Evolutionary conservation across 2,113 vertebrate species (phyloP).

Genomic region (Nanorana parkeri): DNA sequence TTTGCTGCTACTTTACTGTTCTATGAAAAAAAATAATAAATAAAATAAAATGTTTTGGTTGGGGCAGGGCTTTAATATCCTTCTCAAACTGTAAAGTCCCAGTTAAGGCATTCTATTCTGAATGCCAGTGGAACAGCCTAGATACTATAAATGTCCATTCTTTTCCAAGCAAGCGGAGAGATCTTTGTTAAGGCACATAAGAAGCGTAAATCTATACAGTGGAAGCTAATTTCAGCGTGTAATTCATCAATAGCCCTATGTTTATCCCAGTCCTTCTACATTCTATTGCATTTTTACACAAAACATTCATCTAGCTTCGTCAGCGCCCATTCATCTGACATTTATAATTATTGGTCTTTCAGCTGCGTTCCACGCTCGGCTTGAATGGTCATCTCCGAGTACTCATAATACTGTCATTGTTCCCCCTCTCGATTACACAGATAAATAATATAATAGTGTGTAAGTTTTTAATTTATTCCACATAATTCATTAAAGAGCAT

Average conservation of each 20-base stretch:
- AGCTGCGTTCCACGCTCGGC: neutral
- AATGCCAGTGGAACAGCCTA: too few relatives aligned
- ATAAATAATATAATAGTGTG: slow-evolving; percentile 27
- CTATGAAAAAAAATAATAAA: too few relatives aligned
- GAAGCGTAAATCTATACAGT: neutral
- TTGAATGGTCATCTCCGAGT: slow-evolving; percentile 4
- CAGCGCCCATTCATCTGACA: slow-evolving; percentile 31
- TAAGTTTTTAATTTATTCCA: slow-evolving; percentile 43
- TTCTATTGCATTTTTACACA: neutral
- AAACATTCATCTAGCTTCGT: slow-evolving; percentile 3
- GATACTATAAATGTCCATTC: too few relatives aligned
- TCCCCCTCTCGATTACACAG: slow-evolving; percentile 23
- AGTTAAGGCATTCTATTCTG: too few relatives aligned
- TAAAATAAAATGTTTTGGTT: too few relatives aligned
- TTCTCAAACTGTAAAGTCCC: too few relatives aligned
- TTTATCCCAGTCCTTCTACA: neutral
- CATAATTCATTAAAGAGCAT: slow-evolving; percentile 26
- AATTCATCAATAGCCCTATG: neutral
- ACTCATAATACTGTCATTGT: slow-evolving; percentile 4
- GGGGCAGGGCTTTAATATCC: too few relatives aligned
- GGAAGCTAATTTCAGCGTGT: neutral
- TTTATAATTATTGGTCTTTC: slow-evolving; percentile 16
- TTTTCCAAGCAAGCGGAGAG: too few relatives aligned
- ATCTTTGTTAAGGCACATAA: too few relatives aligned
- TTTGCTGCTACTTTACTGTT: too few relatives aligned